Conservation (phyloP, 2,888 invertebrate species). For the Drosophila pseudotakahashii region DNA sequence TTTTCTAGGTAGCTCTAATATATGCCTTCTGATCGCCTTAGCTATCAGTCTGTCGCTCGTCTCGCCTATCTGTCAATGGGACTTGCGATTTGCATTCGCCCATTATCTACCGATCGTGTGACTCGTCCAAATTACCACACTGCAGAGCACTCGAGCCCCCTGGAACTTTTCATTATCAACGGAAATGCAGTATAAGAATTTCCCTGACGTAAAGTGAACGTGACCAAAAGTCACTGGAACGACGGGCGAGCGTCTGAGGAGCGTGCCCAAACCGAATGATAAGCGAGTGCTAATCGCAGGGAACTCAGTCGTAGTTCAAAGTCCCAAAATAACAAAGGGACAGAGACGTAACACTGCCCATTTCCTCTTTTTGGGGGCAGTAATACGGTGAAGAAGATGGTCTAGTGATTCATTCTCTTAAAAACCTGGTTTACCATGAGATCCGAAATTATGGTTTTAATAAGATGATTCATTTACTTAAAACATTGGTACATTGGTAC, state of each 20-base stretch:
- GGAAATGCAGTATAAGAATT: constrained; percentile 50
- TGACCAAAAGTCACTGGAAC: constrained; percentile 26
- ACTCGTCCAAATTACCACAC: constrained; percentile 17
- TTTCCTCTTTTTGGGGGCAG: background rate
- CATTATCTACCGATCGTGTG: constrained; percentile 32
- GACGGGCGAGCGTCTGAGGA: constrained; percentile 13
- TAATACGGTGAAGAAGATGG: background rate
- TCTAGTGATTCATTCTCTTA: background rate
- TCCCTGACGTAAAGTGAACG: constrained; percentile 30
- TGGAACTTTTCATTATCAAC: constrained; percentile 46
- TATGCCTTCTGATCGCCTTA: too few relatives aligned
- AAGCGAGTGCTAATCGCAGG: constrained; percentile 30
- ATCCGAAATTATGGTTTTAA: background rate
- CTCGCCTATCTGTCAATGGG: constrained; percentile 57
- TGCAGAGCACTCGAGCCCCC: constrained; percentile 15
- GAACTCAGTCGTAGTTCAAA: constrained; percentile 26
- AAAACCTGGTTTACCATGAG: background rate
- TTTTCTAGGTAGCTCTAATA: constrained; percentile 9
- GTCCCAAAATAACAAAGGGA: constrained; percentile 9
- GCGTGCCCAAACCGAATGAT: constrained; percentile 33
- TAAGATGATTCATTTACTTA: too few relatives aligned
- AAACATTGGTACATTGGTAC: too few relatives aligned
- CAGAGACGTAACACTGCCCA: background rate
- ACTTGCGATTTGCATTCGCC: constrained; percentile 51
- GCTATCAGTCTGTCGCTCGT: constrained; percentile 34